Evolutionary conservation across 2,888 invertebrate genomes (phyloP), one percentile per base, ranked within the genome.

Genomic region (Drosophila paramelanica): DNA sequence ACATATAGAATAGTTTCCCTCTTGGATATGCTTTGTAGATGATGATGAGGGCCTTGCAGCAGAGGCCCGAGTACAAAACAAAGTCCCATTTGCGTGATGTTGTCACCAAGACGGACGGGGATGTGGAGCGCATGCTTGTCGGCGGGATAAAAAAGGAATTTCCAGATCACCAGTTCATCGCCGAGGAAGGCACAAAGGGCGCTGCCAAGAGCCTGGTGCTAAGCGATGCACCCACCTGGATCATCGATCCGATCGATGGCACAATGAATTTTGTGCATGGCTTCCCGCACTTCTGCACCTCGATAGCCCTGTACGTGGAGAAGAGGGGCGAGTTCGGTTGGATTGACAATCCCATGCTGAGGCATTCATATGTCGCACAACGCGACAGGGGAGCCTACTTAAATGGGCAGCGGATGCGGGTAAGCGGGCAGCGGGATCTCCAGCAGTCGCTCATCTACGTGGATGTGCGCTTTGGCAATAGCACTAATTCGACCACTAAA

Each of bases 21-120:
- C 2, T 3, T 0, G 36, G 14, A n/a, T 7, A 3, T 3, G 23
- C 33, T 33, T 14, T 42, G 27, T 39, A 64, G 69, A 36, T 67
- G 5, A 60, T 71, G 20, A 17, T 49, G 17, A 39, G 50, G 11
- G 38, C 61, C 31, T 59, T 57, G 81, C 5, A 33, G 10, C n/a
- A 55, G 3, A 52, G 8, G 6, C 57, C 36, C 0, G 7, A 58
- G 7, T 71, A 43, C 36, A 6, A 88, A 95, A 95, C 92, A 3
- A 98, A 98, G 93, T 94, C 95, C 3, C 94, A 95, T 80, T 96
- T 96, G 71, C 96, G 97, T 68, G 99, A 99, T 93, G 94, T 99
- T 65, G 98, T 99, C 0, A 99, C 99, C 0, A 97, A 97, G 94
- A 96, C 97, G 13, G 99, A 99, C 92, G 95, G 96, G 90, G 95